Percentiles rank a stretch among this genome's conserved stretches.
Conservation (phyloP, 2,888 invertebrate species). For the Melanostoma mellinum region DNA sequence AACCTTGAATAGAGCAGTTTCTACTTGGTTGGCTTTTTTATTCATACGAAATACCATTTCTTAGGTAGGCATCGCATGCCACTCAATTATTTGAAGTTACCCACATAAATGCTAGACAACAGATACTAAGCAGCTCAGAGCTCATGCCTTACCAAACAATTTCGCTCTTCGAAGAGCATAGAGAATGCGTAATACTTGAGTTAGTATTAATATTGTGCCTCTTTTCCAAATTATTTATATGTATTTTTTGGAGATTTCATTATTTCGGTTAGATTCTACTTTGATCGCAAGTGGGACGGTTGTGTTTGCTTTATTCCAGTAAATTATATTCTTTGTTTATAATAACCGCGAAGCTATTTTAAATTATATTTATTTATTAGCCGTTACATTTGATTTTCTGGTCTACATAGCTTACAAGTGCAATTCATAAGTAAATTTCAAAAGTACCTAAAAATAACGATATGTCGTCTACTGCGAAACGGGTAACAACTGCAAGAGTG, state of each 20-base stretch:
- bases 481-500: slow-evolving; percentile 78
- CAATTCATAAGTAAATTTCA: neutral
- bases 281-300: slow-evolving; percentile 48
- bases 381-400: neutral
- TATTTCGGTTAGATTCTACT: slow-evolving; percentile 41
- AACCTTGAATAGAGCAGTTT: too few relatives aligned
- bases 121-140: too few relatives aligned
- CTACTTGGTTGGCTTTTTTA: too few relatives aligned
- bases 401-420: too few relatives aligned
- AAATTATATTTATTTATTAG: neutral
- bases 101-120: too few relatives aligned
- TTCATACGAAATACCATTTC: too few relatives aligned
- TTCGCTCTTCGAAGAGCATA: too few relatives aligned
- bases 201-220: neutral
- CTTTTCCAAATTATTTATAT: slow-evolving; percentile 6
- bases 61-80: too few relatives aligned
- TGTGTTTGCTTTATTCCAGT: slow-evolving; percentile 23
- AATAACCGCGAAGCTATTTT: neutral
- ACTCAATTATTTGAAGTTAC: too few relatives aligned
- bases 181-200: too few relatives aligned
- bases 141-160: too few relatives aligned
- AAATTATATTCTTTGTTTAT: slow-evolving; percentile 8
- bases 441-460: neutral
- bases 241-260: slow-evolving; percentile 19
- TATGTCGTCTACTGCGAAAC: slow-evolving; percentile 74